Evolutionary conservation across 2,888 invertebrate species (phyloP).

Genomic region (Xestia c-nigrum): DNA sequence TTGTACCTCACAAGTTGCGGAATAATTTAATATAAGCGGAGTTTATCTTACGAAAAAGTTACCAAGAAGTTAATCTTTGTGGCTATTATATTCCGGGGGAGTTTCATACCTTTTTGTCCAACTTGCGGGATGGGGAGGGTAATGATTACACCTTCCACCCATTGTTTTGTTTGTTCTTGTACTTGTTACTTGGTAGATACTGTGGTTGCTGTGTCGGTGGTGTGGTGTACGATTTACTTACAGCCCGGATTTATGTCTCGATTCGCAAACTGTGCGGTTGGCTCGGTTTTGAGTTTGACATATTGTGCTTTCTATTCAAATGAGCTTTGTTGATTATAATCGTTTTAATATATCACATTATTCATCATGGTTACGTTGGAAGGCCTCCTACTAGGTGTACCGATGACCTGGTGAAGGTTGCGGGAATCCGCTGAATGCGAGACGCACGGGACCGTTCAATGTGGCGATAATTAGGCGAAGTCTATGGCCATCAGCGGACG

Average conservation of each 20-base stretch:
- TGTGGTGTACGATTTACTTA: slow-evolving; percentile 38
- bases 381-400: no score
- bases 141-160: slow-evolving; percentile 59
- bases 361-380: no score
- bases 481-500: no score
- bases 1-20: slow-evolving; percentile 76
- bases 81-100: slow-evolving; percentile 73
- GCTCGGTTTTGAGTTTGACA: slow-evolving; percentile 34
- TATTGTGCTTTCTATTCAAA: slow-evolving; percentile 24
- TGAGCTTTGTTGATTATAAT: slow-evolving; percentile 12
- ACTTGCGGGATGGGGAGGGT: slow-evolving; percentile 52
- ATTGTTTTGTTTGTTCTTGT: slow-evolving; percentile 57
- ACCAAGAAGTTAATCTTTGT: slow-evolving; percentile 81
- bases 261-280: slow-evolving; percentile 45
- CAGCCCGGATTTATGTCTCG: slow-evolving; percentile 39
- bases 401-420: no score
- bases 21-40: slow-evolving; percentile 86
- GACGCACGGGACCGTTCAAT: no score
- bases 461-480: no score
- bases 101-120: slow-evolving; percentile 59
- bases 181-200: slow-evolving; percentile 52
- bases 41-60: slow-evolving; percentile 82
- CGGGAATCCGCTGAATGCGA: no score
- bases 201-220: slow-evolving; percentile 48
- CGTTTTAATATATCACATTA: background rate